A percentile compares a stretch with the other conserved stretches of the same genome.
phyloP scores from a whole-genome alignment of 2,113 vertebrate species.

The Sclerurus mexicanus region DNA sequence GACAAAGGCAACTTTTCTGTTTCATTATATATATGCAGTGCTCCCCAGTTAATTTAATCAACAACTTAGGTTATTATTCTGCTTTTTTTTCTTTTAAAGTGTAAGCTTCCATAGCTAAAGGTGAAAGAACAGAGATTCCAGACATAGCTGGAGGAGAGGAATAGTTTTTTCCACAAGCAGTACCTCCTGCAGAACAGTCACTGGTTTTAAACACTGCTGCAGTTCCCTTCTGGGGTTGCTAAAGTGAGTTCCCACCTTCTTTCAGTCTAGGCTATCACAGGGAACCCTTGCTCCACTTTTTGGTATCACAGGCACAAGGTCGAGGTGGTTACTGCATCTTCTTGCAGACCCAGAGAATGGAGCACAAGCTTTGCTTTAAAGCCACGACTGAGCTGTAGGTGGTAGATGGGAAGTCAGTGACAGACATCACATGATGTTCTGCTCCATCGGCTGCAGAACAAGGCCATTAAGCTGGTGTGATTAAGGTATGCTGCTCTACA shows the following conservation, averaged over 20 bases:
- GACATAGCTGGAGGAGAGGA: background rate
- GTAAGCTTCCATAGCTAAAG: background rate
- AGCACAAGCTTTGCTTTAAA: background rate
- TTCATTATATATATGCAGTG: background rate
- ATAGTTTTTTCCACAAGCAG: background rate
- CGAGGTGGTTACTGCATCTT: background rate
- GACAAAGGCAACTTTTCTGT: background rate
- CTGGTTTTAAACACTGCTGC: background rate
- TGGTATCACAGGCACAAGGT: background rate
- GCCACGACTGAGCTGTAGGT: background rate
- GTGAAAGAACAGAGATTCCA: background rate
- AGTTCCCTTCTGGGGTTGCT: background rate
- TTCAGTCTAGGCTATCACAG: background rate
- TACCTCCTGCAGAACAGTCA: background rate
- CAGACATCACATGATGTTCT: slow-evolving; percentile 45
- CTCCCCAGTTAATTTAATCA: background rate
- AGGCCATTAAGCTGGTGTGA: slow-evolving; percentile 4
- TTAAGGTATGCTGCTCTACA: background rate
- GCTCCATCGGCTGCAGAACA: background rate
- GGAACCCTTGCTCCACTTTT: accelerated
- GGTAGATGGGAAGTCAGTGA: background rate
- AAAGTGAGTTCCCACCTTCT: background rate
- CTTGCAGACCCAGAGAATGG: background rate
- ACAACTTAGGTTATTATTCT: background rate
- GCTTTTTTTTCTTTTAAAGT: background rate